Conservation (phyloP, 2,797 vertebrate species). For the Mycteria americana region DNA sequence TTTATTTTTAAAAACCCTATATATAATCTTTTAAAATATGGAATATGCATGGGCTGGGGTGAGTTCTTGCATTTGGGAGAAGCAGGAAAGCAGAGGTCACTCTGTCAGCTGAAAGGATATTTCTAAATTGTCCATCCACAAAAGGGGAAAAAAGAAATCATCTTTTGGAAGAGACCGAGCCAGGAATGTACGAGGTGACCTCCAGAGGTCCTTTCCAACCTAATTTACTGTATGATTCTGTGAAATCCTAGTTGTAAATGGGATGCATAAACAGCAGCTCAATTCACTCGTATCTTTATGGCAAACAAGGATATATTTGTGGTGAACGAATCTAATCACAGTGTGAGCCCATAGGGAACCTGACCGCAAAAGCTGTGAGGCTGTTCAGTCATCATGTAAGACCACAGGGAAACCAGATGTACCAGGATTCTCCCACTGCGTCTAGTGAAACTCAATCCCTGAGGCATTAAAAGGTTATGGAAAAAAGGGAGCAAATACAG, state of each 20-base stretch:
- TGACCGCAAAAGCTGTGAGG: constrained; percentile 62
- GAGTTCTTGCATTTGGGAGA: neutral
- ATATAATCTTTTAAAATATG: neutral
- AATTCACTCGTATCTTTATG: constrained; percentile 7
- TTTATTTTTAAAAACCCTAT: neutral
- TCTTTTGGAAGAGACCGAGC: neutral
- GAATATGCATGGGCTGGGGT: neutral
- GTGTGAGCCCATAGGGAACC: constrained; percentile 60
- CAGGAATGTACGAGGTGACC: constrained; percentile 26
- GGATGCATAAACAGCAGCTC: constrained; percentile 38
- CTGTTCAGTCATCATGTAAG: constrained; percentile 68
- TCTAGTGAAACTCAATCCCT: constrained; percentile 54
- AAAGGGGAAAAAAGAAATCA: neutral
- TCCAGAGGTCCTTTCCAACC: constrained; percentile 47
- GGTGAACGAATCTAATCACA: constrained; percentile 68
- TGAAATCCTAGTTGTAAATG: constrained; percentile 44
- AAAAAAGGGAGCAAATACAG: constrained; percentile 54
- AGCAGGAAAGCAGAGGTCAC: neutral
- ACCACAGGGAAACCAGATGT: constrained; percentile 71
- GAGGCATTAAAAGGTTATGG: constrained; percentile 59
- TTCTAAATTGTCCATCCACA: neutral
- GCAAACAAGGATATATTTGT: constrained; percentile 60
- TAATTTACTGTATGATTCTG: constrained; percentile 60
- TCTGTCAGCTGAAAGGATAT: neutral
- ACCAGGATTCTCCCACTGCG: constrained; percentile 61